Evolutionary conservation across 2,888 invertebrate genomes (phyloP).

Genomic region (Tachina fera): DNA sequence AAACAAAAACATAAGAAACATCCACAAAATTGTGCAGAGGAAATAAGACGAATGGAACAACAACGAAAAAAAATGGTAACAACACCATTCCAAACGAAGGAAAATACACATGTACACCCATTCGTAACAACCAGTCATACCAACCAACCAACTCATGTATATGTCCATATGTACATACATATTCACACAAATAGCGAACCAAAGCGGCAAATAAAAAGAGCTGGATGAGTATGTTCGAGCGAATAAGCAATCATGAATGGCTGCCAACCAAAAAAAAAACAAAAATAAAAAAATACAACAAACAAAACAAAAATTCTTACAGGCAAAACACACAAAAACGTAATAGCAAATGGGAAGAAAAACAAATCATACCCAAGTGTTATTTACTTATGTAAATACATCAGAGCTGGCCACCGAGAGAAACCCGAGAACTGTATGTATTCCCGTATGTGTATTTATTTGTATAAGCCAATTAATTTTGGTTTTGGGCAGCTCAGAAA

Average conservation of each 20-base stretch:
- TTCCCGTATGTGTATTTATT: too few species aligned
- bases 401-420: too few species aligned
- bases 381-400: not conserved
- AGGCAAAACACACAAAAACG: slow-evolving; percentile 2
- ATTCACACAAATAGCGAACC: slow-evolving; percentile 28
- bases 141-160: slow-evolving; percentile 10
- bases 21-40: slow-evolving; percentile 36
- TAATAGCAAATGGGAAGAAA: not conserved
- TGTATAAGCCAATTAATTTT: too few species aligned
- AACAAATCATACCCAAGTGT: not conserved
- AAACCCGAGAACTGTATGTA: too few species aligned
- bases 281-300: not conserved
- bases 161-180: slow-evolving; percentile 8
- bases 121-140: not conserved
- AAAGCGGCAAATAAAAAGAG: slow-evolving; percentile 42
- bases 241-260: slow-evolving; percentile 63
- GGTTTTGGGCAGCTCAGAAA: too few species aligned
- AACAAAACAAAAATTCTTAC: not conserved
- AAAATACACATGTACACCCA: not conserved
- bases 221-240: slow-evolving; percentile 52
- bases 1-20: slow-evolving; percentile 6
- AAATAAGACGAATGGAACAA: slow-evolving; percentile 54
- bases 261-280: slow-evolving; percentile 44
- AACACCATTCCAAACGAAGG: not conserved
- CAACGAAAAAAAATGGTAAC: slow-evolving; percentile 30